Evolutionary conservation across 1,140 invertebrate species (phyloP), one percentile per base, ranked within the genome.

Genomic region (Hesperophylax magnus): DNA sequence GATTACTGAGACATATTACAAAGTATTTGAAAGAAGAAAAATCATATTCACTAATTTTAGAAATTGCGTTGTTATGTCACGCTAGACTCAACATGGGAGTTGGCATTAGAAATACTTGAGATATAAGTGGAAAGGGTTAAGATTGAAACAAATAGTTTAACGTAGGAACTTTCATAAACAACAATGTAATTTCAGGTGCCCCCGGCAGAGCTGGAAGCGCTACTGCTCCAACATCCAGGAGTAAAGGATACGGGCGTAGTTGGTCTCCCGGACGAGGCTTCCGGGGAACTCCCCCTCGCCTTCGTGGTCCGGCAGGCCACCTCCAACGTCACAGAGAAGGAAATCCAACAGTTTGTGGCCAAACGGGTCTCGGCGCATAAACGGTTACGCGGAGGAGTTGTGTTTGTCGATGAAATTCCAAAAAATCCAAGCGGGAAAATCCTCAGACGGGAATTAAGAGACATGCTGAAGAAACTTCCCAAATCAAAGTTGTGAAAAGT

Each of bases 151-250:
- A 27, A 27, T 5, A 27, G 1, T 9, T 39, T 39, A 8, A 8
- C 3, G 5, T 39, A 39, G 5, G 34, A 39, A 39, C 34, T 39
- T 39, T 4, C 34, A 39, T 39, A 39, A 31, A 31, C 7, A 3
- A 31, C 31, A 31, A 5, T 47, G 39, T 56, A 22, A 11, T 71
- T 53, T 34, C 18, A 80, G 78, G 78, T 80, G 5, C 78, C 78
- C 8, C 94, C 95, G n/a, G 92, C 94, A 14, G 94, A 95, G 86
- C 84, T 96, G 24, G 96, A 97, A 91, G 91, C 91, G 34, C 80
- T 96, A 24, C 85, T 97, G 47, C 86, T 94, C 53, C 90, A 90
- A 52, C 93, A 94, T 87, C 91, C 92, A n/a, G 89, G 86, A 24
- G 88, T 97, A 20, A 87, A 88, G 82, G 95, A 96, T 84, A 93